Percentiles rank a stretch among this genome's conserved stretches.
Conservation (phyloP, 2,888 invertebrate genomes). For the Ramazzottius varieornatus region DNA sequence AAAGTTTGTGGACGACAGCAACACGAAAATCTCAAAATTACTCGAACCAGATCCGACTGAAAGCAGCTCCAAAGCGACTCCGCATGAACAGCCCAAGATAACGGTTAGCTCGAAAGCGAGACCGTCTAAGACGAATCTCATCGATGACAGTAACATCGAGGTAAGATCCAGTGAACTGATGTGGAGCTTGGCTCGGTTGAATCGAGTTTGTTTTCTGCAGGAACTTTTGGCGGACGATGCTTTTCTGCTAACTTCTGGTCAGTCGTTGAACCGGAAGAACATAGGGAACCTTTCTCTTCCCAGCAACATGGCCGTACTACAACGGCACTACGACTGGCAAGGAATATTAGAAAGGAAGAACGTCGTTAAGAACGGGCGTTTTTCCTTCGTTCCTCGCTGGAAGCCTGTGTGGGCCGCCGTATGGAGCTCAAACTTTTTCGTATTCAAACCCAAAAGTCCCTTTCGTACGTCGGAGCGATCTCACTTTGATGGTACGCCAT, state of each 20-base stretch:
- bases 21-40: neutral
- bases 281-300: neutral
- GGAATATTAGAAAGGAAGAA: neutral
- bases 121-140: neutral
- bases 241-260: conserved; percentile 1
- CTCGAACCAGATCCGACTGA: neutral
- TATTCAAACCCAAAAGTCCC: neutral
- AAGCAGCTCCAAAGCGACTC: neutral
- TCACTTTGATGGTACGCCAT: neutral
- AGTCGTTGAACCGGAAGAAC: neutral
- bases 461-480: neutral
- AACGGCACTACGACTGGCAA: conserved; percentile 4
- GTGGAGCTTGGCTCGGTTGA: neutral
- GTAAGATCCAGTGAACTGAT: neutral
- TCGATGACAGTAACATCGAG: neutral
- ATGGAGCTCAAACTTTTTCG: neutral
- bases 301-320: neutral
- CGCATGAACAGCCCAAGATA: neutral
- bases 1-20: conserved; percentile 1
- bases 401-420: neutral
- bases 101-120: neutral
- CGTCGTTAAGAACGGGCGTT: neutral
- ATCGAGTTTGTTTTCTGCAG: neutral
- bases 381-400: neutral
- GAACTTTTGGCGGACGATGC: neutral